These are phyloP conservation scores for Paratrypauchen microcephalus DNA, from an alignment of 2,797 vertebrate species.

Conservation along the genomic window DNA sequence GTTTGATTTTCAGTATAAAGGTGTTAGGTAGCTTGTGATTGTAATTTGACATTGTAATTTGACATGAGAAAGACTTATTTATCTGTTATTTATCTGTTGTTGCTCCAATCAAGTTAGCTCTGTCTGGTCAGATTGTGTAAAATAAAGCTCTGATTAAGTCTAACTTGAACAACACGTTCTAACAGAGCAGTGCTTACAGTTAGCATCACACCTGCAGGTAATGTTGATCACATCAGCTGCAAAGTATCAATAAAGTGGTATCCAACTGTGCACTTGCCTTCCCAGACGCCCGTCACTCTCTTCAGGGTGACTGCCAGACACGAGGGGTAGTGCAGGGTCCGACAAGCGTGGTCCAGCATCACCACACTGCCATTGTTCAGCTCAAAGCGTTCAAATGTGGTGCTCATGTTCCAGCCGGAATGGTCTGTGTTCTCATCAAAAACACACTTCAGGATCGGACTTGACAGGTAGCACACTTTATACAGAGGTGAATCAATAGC, in stretches of 20 bases:
- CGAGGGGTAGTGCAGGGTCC: rapidly evolving
- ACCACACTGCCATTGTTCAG: conserved; percentile 58
- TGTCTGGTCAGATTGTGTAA: too few relatives aligned
- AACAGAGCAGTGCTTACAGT: too few relatives aligned
- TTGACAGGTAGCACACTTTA: conserved; percentile 35
- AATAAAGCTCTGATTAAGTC: too few relatives aligned
- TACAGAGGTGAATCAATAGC: conserved; percentile 21
- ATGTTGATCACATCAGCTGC: too few relatives aligned
- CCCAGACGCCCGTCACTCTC: conserved; percentile 31
- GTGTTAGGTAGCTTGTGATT: too few relatives aligned
- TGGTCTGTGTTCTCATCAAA: conserved; percentile 25
- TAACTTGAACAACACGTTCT: too few relatives aligned
- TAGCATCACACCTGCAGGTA: too few relatives aligned
- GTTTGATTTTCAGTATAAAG: too few relatives aligned
- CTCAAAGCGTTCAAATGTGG: rapidly evolving
- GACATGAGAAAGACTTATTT: too few relatives aligned
- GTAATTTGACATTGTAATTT: too few relatives aligned
- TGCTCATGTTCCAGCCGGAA: conserved; percentile 49
- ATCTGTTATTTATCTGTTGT: too few relatives aligned
- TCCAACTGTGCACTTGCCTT: conserved; percentile 41
- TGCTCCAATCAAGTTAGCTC: too few relatives aligned
- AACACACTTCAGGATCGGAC: conserved; percentile 36
- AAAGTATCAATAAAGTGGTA: background rate
- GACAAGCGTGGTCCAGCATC: rapidly evolving
- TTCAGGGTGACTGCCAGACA: conserved; percentile 15